Base-by-base conservation (phyloP, 2,888 invertebrate species). In the Margaritifera margaritifera region DNA sequence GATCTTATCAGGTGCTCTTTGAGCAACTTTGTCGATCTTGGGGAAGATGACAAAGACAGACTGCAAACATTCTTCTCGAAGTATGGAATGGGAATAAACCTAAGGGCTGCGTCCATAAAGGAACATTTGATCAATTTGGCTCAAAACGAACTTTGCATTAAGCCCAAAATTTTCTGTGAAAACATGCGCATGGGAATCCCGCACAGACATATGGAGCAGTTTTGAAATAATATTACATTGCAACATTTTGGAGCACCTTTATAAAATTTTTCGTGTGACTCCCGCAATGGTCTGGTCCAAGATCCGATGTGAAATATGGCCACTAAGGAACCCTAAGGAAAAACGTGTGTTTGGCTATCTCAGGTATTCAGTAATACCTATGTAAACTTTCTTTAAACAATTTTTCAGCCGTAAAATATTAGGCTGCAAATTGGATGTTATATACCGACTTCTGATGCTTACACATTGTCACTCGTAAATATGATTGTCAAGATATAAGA, bases 161-260 rank as follows among this genome's bases (percentile, higher is more conserved):
- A 64, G 42, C 56, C 64, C 18, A 64, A 31, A 56, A 2, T 20
- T 22, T 27, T 56, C 8, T 64, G 64, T 55, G 64, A 55, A 22
- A 55, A 56, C 56, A 55, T 64, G 19, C 42, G 64, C 20, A 64
- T 3, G 56, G 55, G 64, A 31, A 64, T 64, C 20, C 64, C 64
- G 22, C 20, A 25, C 19, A 15, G 15, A 19, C 64, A 64, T 22
- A 2, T 42, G n/a, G 56, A 64, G 5, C n/a, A n/a, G n/a, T n/a
- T n/a, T n/a, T n/a, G n/a, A n/a, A n/a, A n/a, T n/a, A n/a, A n/a
- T n/a, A n/a, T n/a, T n/a, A n/a, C n/a, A n/a, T n/a, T n/a, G n/a
- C n/a, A n/a, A 27, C 56, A 22, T 55, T 64, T 24, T 55, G 20
- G 64, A 55, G 24, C 56, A 56, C 0, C 42, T 55, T 18, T 64